Evolutionary conservation across 2,888 invertebrate genomes (phyloP), one percentile per base, ranked within the genome.

Genomic region (Oscheius sp.): DNA sequence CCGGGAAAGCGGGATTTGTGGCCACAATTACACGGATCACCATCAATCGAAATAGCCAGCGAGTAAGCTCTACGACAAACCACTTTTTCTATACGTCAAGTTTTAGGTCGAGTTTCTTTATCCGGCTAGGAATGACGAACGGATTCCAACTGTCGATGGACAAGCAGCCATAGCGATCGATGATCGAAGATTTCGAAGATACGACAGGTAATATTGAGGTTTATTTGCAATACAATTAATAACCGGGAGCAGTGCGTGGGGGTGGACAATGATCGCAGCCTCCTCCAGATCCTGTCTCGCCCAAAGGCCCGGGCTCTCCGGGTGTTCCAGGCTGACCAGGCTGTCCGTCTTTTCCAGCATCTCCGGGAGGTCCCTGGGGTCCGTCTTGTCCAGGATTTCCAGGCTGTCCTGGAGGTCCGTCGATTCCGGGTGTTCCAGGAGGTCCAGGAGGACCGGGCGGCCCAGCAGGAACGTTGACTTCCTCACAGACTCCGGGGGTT

Each of bases 391-490:
- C 84, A 37, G 79, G 79, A 65, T 76, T 74, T 76, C 84, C 84
- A 32, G 77, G 55, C 21, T 68, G 53, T 70, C 84, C 84, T 62
- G 80, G 76, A 29, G 75, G 73, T 71, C 84, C 84, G 29, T 77
- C 75, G 48, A 70, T 68, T 76, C 83, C 83, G 47, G 81, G 78
- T 2, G 76, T 62, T 72, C 84, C 84, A 21, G 76, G 75, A 35
- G 77, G 71, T 71, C 82, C 84, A 4, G 82, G 76, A 65, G 80
- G 82, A 71, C 84, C 82, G 60, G 80, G 77, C 72, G 82, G 82
- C 10, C 79, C 79, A 58, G 77, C 71, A 59, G 79, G 79, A 0
- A 78, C 77, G 47, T 76, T 75, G 63, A 79, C 53, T 50, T 78
- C 78, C 21, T 63, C 75, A 51, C 62, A 60, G 5, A 51, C 42